Base-by-base conservation (phyloP, 2,113 vertebrate genomes). In the Castor canadensis region DNA sequence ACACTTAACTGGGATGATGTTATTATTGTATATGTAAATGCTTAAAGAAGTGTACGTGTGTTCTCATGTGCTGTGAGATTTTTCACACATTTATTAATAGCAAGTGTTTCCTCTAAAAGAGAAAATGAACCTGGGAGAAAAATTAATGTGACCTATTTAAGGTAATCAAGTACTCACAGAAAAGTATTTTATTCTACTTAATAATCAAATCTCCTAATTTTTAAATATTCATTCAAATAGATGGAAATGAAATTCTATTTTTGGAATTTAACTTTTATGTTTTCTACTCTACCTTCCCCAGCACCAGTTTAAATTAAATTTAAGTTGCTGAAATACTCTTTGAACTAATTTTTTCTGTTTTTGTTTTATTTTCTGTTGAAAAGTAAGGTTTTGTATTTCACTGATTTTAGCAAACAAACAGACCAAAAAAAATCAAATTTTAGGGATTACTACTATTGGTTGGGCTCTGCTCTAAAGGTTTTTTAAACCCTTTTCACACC, bases 341-440 rank as follows among this genome's bases (percentile, higher is more conserved):
- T 92, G n/a, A 86, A 83, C 69, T 54, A 80, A 72, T 58, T 47
- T 75, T 77, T 87, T 49, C 66, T 75, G 62, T 40, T 87, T n/a
- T 81, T 83, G 45, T 91, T 92, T 71, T 69, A 82, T 89, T 90
- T 96, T n/a, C 47, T 71, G 19, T 73, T 88, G 49, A 89, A 93
- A 91, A 90, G 75, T 66, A 91, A 22, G 1, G 22, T 73, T 81
- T 45, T 81, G 38, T 43, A 84, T 75, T 81, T 77, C n/a, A 81
- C 13, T 56, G 43, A 66, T 93, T 84, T 87, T 90, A 77, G 22
- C 87, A 77, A 94, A 80, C 38, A 76, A 85, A 95, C 32, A 12
- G 80, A 35, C 81, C 9, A 76, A 96, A 93, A 66, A 3, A 32
- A 60, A 45, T 72, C 32, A 89, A 30, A 28, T 89, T 62, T 83